Percentiles rank a stretch among this genome's conserved stretches.
phyloP scores from a whole-genome alignment of 2,797 vertebrate species.

The Gorsachius magnificus region DNA sequence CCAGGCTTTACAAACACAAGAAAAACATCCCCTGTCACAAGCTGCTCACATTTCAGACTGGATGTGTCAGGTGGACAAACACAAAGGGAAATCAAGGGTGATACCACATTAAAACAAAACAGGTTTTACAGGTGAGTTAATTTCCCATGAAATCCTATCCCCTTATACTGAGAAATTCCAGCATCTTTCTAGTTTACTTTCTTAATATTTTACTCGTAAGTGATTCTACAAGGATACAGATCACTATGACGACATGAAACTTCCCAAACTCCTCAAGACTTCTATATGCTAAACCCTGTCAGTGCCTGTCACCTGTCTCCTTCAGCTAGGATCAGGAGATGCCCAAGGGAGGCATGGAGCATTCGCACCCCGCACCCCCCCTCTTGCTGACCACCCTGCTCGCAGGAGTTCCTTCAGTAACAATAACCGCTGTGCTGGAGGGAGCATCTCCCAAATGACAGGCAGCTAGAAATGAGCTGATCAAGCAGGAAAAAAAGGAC shows the following conservation, averaged over 20 bases:
- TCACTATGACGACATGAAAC: neutral
- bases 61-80: neutral
- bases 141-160: neutral
- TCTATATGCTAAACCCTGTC: neutral
- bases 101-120: neutral
- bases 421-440: neutral
- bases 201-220: neutral
- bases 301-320: neutral
- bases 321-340: neutral
- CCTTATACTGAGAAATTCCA: neutral
- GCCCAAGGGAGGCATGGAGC: neutral
- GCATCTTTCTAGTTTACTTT: neutral
- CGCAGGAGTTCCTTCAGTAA: neutral
- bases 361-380: neutral
- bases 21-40: neutral
- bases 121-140: neutral
- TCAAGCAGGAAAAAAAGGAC: neutral
- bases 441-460: neutral
- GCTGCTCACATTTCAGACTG: neutral
- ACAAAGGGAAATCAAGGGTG: neutral
- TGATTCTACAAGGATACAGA: neutral
- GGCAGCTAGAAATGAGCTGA: conserved; percentile 6
- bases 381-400: neutral
- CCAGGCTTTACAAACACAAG: neutral
- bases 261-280: neutral